Conservation (phyloP, 2,888 invertebrate genomes). For the Caenorhabditis sp. region DNA sequence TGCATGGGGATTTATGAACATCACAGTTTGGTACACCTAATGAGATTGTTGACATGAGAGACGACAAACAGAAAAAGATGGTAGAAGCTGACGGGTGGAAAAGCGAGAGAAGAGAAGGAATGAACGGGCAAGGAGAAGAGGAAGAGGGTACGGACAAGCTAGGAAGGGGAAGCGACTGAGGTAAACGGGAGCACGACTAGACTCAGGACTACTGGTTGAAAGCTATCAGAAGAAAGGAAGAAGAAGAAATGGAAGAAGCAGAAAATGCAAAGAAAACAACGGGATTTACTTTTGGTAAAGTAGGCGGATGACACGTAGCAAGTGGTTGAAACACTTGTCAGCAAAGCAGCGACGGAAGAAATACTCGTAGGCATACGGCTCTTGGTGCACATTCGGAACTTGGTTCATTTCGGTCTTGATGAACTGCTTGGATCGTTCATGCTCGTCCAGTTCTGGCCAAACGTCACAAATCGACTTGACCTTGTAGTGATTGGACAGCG, state of each 20-base stretch:
- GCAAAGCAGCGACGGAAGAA: conserved; percentile 67
- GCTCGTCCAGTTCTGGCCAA: conserved; percentile 64
- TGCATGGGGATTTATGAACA: conserved; percentile 42
- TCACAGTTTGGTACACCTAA: conserved; percentile 53
- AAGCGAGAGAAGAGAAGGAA: conserved; percentile 9
- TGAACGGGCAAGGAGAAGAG: conserved; percentile 23
- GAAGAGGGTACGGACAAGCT: conserved; percentile 16
- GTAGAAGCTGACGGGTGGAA: not conserved
- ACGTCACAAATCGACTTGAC: conserved; percentile 68
- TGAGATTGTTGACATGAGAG: conserved; percentile 62
- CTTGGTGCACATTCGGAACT: conserved; percentile 62
- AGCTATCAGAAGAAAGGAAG: conserved; percentile 1
- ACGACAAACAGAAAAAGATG: conserved; percentile 38
- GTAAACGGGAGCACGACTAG: conserved; percentile 57
- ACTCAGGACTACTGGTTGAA: conserved; percentile 28
- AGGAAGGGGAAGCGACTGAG: conserved; percentile 24
- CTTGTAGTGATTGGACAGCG: conserved; percentile 57
- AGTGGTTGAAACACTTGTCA: conserved; percentile 67
- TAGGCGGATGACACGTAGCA: conserved; percentile 64
- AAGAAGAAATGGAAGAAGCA: not conserved
- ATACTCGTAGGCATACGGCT: conserved; percentile 71
- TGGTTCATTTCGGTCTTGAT: conserved; percentile 72
- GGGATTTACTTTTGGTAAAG: conserved; percentile 61
- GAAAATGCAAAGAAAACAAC: too few relatives aligned
- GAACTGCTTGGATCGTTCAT: conserved; percentile 65